Evolutionary conservation across 2,888 invertebrate species (phyloP).

Genomic region (Orchesella flavescens): DNA sequence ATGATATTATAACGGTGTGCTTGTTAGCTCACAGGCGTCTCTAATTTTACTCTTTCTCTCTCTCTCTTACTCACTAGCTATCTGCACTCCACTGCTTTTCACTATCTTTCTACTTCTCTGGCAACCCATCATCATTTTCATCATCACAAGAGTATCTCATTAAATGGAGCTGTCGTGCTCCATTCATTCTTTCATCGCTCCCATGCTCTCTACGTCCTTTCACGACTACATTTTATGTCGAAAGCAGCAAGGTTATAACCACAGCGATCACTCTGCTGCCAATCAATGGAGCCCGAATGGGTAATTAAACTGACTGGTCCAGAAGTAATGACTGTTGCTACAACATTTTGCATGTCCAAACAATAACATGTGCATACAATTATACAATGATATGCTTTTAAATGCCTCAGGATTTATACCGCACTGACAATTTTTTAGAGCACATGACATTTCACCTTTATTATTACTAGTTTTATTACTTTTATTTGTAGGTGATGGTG

Average conservation of each 20-base stretch:
- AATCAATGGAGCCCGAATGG: slow-evolving; percentile 30
- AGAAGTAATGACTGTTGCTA: slow-evolving; percentile 6
- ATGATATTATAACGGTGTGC: slow-evolving; percentile 57
- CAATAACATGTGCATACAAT: no score
- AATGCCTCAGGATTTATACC: no score
- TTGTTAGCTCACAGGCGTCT: slow-evolving; percentile 53
- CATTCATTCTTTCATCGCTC: slow-evolving; percentile 35
- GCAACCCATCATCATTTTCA: slow-evolving; percentile 38
- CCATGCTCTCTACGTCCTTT: slow-evolving; percentile 2
- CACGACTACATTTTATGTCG: slow-evolving; percentile 1
- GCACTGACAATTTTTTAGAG: no score
- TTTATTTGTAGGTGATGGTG: no score
- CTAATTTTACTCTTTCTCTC: slow-evolving; percentile 49
- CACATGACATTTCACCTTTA: no score
- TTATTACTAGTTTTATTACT: no score
- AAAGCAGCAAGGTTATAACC: slow-evolving; percentile 35
- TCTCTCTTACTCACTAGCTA: slow-evolving; percentile 31
- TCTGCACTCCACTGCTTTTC: slow-evolving; percentile 8
- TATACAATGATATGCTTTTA: no score
- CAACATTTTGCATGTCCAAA: no score
- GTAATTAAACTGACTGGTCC: slow-evolving; percentile 13
- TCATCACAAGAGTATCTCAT: slow-evolving; percentile 56
- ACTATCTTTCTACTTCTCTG: slow-evolving; percentile 22
- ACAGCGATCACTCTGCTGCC: slow-evolving; percentile 34
- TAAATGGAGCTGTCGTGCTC: slow-evolving; percentile 59